Percentiles rank a stretch among this genome's conserved stretches.
Conservation (phyloP, 2,888 invertebrate species). For the Pantelozetes paolii region DNA sequence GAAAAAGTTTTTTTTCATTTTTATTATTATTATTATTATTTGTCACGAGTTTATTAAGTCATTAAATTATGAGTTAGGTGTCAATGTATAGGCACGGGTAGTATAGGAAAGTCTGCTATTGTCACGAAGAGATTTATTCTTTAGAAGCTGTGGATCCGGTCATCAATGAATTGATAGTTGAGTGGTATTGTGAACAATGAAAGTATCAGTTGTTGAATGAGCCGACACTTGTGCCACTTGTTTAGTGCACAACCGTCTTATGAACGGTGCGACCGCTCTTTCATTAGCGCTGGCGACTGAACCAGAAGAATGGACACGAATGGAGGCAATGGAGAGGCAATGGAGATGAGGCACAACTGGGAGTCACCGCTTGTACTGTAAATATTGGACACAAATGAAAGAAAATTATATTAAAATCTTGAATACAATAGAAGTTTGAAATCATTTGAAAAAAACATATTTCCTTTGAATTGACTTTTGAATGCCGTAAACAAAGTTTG, state of each 20-base stretch:
- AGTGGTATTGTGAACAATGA: background rate
- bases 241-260: background rate
- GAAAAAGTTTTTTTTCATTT: background rate
- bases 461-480: constrained; percentile 16
- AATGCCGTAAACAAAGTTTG: constrained; percentile 32
- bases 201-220: constrained; percentile 28
- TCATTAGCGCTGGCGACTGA: constrained; percentile 31
- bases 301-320: constrained; percentile 15
- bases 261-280: constrained; percentile 14
- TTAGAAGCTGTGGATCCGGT: constrained; percentile 33
- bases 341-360: constrained; percentile 15
- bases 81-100: constrained; percentile 2
- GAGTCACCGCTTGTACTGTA: constrained; percentile 23
- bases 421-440: constrained; percentile 12
- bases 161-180: constrained; percentile 25
- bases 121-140: background rate
- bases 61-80: constrained; percentile 33
- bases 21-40: constrained; percentile 27
- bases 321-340: too few relatives aligned
- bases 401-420: constrained; percentile 9
- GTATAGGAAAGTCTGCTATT: background rate
- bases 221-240: constrained; percentile 26
- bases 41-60: constrained; percentile 36
- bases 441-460: constrained; percentile 5
- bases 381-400: background rate